Evolutionary conservation across 2,113 vertebrate species (phyloP), one percentile per base, ranked within the genome.

Genomic region (Psephotus haematonotus): DNA sequence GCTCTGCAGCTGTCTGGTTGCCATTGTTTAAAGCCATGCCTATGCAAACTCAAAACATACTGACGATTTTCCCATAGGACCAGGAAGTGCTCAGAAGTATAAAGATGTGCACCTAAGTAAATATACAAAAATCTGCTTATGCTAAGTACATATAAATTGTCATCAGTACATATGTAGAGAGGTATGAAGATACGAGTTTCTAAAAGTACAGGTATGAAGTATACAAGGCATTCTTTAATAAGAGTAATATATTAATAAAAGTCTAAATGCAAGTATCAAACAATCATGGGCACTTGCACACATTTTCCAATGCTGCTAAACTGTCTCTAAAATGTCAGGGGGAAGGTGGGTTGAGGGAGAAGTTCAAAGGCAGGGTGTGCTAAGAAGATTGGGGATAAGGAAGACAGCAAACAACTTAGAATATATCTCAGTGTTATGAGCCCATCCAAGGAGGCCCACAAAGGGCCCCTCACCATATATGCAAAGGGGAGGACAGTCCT

Each of bases 401-500:
- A 78, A 74, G 43, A 65, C 5, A 53, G 3, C 12, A 82, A 65
- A 70, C 15, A 49, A 44, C 1, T 4, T 13, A 60, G 59, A 85
- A 44, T 4, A 8, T 3, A 5, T 18, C 24, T 15, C 3, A 39
- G 13, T 17, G 11, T 53, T 82, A 39, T 6, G 11, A 7, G 6
- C 23, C 18, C 13, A 24, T 47, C 22, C 25, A 13, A n/a, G 23
- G 37, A 17, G 10, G 63, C 10, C 23, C 43, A 82, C 70, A 35
- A 25, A 53, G 39, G 15, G 18, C 1, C 13, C 46, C 6, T 7
- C 2, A 0, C 14, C 13, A 10, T 2, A 11, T 12, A 1, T 28
- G 24, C 8, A 28, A 41, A 11, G 11, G 3, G 14, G 1, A 44
- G 5, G 7, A 37, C 33, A 46, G 35, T 55, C 33, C 28, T 50